Evolutionary conservation across 2,797 vertebrate species (phyloP), one percentile per base, ranked within the genome.

Genomic region (Sebastolobus altivelis): DNA sequence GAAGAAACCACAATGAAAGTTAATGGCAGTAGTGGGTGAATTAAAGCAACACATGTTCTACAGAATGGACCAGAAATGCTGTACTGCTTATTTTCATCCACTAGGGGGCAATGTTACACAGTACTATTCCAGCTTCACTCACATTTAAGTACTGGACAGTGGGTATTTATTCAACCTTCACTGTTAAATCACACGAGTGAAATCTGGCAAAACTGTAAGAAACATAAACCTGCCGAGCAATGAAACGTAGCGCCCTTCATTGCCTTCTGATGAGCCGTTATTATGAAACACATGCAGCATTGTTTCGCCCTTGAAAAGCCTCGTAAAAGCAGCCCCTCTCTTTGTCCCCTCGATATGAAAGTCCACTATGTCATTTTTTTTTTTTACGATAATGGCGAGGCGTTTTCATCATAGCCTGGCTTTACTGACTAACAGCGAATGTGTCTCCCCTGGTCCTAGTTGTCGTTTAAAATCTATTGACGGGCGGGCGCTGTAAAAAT

Each of bases 31-130:
- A 40, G n/a, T 31, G 4, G 9, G 37, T n/a, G 18, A 22, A 27
- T 75, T 35, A 6, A 33, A 66, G 12, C 63, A 67, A 25, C 68
- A 65, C n/a, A 33, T 35, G 33, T 62, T 56, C 16, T n/a, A 8
- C 8, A 65, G 25, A 29, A 22, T 1, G 68, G 0, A 40, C 5
- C 52, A 6, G 4, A 31, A 60, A 63, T 13, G 58, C 27, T 81
- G 91, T 77, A 80, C 5, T 87, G 72, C n/a, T 75, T n/a, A 0
- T 3, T 18, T 58, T 63, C 2, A n/a, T 70, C 90, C 94, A 92
- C 89, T 87, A 91, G 94, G 86, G 91, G 93, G 87, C 92, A 94
- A 77, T 93, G 88, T 92, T 93, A 60, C 31, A 46, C n/a, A 88
- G 68, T 1, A 9, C n/a, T 16, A 20, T 0, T 33, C 6, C 8